A percentile compares a stretch with the other conserved stretches of the same genome.
Conservation (phyloP, 2,113 vertebrate genomes). For the Anseranas semipalmata region DNA sequence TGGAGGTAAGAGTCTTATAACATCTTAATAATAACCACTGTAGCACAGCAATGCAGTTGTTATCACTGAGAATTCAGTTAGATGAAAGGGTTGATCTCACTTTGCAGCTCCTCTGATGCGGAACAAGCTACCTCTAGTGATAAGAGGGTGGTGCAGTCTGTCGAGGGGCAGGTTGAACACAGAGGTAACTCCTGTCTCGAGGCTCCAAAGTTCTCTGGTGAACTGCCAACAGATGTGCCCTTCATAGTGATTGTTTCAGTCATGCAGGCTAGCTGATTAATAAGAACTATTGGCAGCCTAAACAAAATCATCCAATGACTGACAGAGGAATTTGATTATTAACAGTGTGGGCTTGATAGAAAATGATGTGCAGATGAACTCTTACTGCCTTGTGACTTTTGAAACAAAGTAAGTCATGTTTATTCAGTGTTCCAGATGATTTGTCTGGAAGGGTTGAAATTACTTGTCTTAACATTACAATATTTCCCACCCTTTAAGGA, state of each 20-base stretch:
- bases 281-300: neutral
- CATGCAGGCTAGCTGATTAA: neutral
- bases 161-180: neutral
- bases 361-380: neutral
- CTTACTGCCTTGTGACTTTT: neutral
- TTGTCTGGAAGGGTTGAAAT: neutral
- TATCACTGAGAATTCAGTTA: neutral
- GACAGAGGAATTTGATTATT: neutral
- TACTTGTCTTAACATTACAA: neutral
- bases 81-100: neutral
- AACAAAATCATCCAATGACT: neutral
- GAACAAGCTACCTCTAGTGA: neutral
- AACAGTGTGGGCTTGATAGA: neutral
- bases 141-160: neutral
- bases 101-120: neutral
- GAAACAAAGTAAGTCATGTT: neutral
- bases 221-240: neutral
- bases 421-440: neutral
- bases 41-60: neutral
- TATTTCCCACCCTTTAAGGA: neutral
- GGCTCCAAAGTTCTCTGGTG: neutral
- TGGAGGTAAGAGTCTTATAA: constrained; percentile 82
- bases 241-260: neutral
- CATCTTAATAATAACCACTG: neutral
- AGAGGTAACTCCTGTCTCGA: neutral